Conservation (phyloP, 2,797 vertebrate genomes). For the Oryzias dopingdopingensis region DNA sequence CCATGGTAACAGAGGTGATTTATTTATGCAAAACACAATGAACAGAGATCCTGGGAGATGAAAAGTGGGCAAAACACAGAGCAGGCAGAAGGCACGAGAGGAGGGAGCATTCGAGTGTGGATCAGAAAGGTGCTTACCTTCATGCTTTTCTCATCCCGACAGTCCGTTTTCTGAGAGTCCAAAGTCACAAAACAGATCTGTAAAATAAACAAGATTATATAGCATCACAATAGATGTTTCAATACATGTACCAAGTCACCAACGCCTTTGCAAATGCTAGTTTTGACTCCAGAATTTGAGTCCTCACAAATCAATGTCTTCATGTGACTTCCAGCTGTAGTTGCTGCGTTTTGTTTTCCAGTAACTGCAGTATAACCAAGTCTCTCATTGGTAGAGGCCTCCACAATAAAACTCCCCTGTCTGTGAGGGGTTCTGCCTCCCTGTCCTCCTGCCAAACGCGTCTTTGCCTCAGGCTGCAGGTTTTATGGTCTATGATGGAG, state of each 20-base stretch:
- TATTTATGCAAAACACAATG: constrained; percentile 33
- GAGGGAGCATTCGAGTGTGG: not conserved
- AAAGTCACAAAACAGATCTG: constrained; percentile 96
- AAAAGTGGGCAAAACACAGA: constrained; percentile 13
- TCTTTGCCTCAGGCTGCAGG: constrained; percentile 28
- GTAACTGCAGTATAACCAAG: constrained; percentile 1
- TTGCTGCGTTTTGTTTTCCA: constrained; percentile 11
- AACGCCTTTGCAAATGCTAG: not conserved
- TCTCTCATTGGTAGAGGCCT: constrained; percentile 7
- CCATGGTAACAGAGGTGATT: constrained; percentile 56
- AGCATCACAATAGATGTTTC: constrained; percentile 1
- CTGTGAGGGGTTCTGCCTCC: constrained; percentile 10
- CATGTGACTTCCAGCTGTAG: constrained; percentile 19
- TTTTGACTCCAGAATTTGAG: constrained; percentile 15
- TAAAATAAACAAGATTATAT: constrained; percentile 24
- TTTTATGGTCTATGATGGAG: constrained; percentile 61
- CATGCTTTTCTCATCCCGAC: constrained; percentile 77
- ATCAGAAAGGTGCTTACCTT: constrained; percentile 79
- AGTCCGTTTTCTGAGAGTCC: constrained; percentile 80
- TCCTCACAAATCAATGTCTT: constrained; percentile 3
- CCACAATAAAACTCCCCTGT: constrained; percentile 12
- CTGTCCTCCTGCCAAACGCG: constrained; percentile 13
- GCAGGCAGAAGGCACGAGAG: not conserved
- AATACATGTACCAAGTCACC: too few relatives aligned
- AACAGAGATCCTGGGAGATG: constrained; percentile 17